Evolutionary conservation across 2,113 vertebrate species (phyloP).

Genomic region (Catharus minimus): DNA sequence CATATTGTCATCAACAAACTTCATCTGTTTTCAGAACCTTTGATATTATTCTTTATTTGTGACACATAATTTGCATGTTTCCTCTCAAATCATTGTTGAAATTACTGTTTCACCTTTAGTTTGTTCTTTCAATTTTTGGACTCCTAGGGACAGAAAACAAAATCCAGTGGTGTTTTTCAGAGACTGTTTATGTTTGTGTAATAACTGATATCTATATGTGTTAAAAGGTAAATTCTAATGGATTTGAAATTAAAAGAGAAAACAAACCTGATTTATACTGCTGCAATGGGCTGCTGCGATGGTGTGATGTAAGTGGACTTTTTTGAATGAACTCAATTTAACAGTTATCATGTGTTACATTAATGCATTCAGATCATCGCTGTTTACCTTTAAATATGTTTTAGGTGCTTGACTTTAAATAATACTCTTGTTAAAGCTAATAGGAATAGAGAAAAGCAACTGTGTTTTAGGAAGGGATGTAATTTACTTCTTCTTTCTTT

Average conservation of each 20-base stretch:
- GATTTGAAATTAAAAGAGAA: neutral
- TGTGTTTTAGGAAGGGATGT: neutral
- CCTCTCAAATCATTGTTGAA: neutral
- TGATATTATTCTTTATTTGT: neutral
- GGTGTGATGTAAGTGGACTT: neutral
- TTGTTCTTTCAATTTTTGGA: neutral
- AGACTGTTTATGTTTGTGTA: neutral
- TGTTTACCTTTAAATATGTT: neutral
- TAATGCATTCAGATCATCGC: neutral
- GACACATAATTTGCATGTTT: neutral
- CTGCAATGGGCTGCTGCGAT: neutral
- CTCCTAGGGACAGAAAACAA: neutral
- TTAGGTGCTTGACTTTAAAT: neutral
- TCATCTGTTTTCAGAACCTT: neutral
- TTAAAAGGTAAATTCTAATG: neutral
- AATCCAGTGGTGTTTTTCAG: neutral
- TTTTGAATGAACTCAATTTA: neutral
- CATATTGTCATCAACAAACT: neutral
- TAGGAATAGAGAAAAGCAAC: neutral
- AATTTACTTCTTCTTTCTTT: neutral
- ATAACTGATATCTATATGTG: rapidly evolving
- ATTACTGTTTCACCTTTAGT: neutral
- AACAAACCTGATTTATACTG: neutral
- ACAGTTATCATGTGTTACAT: neutral
- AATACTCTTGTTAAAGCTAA: neutral